Percentiles rank a stretch among this genome's conserved stretches.
Evolutionary conservation across 2,888 invertebrate genomes (phyloP).

Genomic region (Lasioglossum villosulum): DNA sequence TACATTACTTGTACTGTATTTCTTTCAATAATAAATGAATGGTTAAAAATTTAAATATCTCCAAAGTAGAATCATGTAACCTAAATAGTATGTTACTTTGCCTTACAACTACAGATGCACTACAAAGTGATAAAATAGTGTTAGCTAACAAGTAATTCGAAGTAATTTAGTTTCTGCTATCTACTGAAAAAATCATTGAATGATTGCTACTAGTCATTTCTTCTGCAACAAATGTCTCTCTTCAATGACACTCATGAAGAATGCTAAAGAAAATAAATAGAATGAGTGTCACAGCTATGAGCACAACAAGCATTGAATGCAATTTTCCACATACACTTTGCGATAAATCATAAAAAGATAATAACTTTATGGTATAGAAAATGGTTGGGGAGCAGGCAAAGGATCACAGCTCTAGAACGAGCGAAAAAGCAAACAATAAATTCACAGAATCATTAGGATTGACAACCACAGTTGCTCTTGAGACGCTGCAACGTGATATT

Average conservation of each 20-base stretch:
- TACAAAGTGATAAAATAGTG: not conserved
- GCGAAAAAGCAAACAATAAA: conserved; percentile 63
- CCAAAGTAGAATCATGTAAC: not conserved
- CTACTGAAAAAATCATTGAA: not conserved
- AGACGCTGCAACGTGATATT: conserved; percentile 90
- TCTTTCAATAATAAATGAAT: not conserved
- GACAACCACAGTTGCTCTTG: conserved; percentile 89
- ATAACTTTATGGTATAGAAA: conserved; percentile 33
- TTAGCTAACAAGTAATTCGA: not conserved
- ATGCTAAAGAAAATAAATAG: not conserved
- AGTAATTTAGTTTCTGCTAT: not conserved
- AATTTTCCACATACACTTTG: not conserved
- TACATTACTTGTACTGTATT: not conserved
- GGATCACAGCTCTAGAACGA: conserved; percentile 56
- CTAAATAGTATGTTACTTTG: not conserved
- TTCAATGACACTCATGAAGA: not conserved
- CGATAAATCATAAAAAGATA: not conserved
- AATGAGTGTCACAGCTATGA: not conserved
- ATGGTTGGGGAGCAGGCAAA: conserved; percentile 75
- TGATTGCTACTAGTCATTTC: not conserved
- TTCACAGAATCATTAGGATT: conserved; percentile 85
- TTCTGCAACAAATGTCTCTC: not conserved
- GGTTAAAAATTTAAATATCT: not conserved
- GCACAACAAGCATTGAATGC: not conserved
- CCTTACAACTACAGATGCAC: not conserved